Evolutionary conservation across 92 coral and sea anemone species (phyloP), one percentile per base, ranked within the genome.

Genomic region (Epizoanthus stellaris): DNA sequence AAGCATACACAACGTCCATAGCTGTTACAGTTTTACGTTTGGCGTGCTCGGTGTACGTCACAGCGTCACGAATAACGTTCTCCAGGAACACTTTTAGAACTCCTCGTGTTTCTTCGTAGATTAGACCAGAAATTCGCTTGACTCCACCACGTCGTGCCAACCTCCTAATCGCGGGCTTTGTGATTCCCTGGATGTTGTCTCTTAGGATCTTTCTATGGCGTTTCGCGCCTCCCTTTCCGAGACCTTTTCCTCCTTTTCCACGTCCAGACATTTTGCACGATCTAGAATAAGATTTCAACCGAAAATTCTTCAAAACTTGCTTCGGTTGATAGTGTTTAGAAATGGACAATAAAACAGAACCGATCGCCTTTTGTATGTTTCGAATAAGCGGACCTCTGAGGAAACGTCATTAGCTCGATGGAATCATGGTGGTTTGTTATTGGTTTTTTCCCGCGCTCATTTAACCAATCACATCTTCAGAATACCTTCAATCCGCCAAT

Each of bases 11-110:
- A 34, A 95, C 98, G 72, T 95, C 98, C 98, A 95, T 95, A 0
- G 98, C 97, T 30, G 98, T 95, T 12, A 95, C 98, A 8, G 98
- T 95, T 70, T 95, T 95, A 6, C 97, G 88, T 75, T 95, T 95
- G 88, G 98, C 98, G 80, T 95, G 98, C 83, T 95, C 98, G n/a
- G 98, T 95, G 92, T 95, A 95, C 12, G 96, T 95, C 15, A 95
- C 97, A 16, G 98, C 98, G 86, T 93, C 98, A 49, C 98, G 97
- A 39, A 95, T 95, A 12, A 95, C 96, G 39, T 95, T 95, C 80
- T 93, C 98, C 17, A 95, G 80, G 91, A 95, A 95, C 30, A 93
- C 98, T 74, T 94, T 94, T 47, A 94, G 84, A 25, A 94, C 98
- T 21, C 98, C 98, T 30, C 98, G 88, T 5, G 95, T 94, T 80